Evolutionary conservation across 37 sponge, comb jelly and placozoan genomes (phyloP), one percentile per base, ranked within the genome.

Genomic region (Haliclona indistincta): DNA sequence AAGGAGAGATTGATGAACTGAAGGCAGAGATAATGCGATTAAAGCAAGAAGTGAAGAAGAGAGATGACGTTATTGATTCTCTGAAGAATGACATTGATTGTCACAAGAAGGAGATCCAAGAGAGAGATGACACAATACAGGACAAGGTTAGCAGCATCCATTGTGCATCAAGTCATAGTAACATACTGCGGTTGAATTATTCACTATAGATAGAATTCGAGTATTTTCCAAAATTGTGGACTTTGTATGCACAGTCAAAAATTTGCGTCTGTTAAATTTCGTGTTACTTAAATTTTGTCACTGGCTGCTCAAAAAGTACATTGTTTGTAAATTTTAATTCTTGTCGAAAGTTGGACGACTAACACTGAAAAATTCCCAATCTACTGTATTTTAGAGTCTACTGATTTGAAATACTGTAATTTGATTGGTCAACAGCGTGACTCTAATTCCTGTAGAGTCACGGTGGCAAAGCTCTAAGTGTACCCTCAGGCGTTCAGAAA

Each of bases 71-170:
- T 54, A 97, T 95, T 54, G 52, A 68, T 32, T 92, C 95, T 45
- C 93, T 97, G 51, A 89, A 89, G 78, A 95, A 81, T 7, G 98
- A 97, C 65, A 94, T 97, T 68, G 83, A 87, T 30, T 89, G 98
- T 0, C 85, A 91, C 67, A 94, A 91, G 82, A 94, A 95, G 51
- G 98, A 97, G 78, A 97, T 97, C 28, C 98, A 94, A 62, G 98
- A 97, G 70, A 71, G 98, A 63, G 98, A 97, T 74, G 98, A 97
- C 49, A 97, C 98, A 41, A 97, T 97, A 17, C 92, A 94, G 37
- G 93, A 96, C 62, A 96, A 92, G 84, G 82, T 87, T 2, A 34
- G 52, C 71, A n/a, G n/a, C n/a, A n/a, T n/a, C n/a, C n/a, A n/a
- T n/a, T n/a, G 47, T 54, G n/a, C n/a, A 63, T 63, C 35, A 63